A percentile compares a stretch with the other conserved stretches of the same genome.
phyloP scores from a whole-genome alignment of 2,113 vertebrate species.

The Poeciliopsis occidentalis region DNA sequence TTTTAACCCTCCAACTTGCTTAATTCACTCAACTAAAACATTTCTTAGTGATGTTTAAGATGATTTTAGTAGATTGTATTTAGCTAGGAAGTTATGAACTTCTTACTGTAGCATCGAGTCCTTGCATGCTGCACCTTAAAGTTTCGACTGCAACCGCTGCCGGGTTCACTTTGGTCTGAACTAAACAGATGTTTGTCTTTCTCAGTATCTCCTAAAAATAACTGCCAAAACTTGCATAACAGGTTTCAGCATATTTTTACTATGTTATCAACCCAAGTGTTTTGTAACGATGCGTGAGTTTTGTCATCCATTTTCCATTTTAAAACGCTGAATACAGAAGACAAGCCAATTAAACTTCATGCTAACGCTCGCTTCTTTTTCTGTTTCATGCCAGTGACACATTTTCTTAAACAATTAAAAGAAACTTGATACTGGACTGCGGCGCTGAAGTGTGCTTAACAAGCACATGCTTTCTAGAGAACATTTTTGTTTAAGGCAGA shows the following conservation, averaged over 20 bases:
- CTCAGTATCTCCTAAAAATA: neutral
- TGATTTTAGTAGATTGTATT: neutral
- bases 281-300: neutral
- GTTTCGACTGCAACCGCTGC: slow-evolving; percentile 1
- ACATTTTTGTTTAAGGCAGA: too few species aligned
- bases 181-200: neutral
- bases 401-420: neutral
- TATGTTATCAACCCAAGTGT: neutral
- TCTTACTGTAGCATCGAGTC: neutral
- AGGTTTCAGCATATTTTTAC: neutral
- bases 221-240: neutral
- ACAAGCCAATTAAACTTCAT: neutral
- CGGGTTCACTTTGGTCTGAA: slow-evolving; percentile 4
- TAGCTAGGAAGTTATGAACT: neutral
- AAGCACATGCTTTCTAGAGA: too few species aligned
- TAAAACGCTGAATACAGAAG: neutral
- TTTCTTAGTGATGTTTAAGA: neutral
- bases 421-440: too few species aligned
- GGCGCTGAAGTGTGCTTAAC: too few species aligned
- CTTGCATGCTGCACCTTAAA: neutral
- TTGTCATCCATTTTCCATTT: neutral
- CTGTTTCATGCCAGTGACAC: neutral
- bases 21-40: neutral
- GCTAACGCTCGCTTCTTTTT: neutral
- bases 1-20: neutral